These are phyloP conservation scores for Sebastolobus altivelis DNA, from an alignment of 2,797 vertebrate genomes.

Conservation along the genomic window DNA sequence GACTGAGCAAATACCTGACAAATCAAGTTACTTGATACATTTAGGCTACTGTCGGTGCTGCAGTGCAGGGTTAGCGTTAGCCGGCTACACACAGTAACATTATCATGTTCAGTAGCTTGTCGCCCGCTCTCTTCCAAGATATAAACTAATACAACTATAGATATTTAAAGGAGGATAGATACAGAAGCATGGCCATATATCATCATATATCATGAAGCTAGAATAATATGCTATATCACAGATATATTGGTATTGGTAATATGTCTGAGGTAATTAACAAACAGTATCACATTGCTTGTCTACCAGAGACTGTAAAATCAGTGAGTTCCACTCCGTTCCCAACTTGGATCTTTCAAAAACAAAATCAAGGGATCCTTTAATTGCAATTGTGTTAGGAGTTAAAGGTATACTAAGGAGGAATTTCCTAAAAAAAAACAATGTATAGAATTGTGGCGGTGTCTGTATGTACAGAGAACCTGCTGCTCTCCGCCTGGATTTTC, in stretches of 20 bases:
- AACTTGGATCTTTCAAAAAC: not conserved
- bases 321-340: not conserved
- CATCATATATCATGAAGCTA: not conserved
- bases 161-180: not conserved
- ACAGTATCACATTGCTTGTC: not conserved
- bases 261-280: not conserved
- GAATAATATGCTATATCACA: not conserved
- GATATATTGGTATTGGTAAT: not conserved
- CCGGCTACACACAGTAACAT: no score
- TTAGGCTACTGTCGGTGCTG: no score
- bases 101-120: no score
- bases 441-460: no score
- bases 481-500: no score
- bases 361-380: not conserved
- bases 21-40: no score
- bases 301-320: not conserved
- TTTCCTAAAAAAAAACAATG: no score
- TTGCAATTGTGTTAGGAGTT: not conserved
- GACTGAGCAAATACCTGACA: no score
- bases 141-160: not conserved
- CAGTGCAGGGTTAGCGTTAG: no score
- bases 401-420: no score
- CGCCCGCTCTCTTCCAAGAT: no score
- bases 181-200: not conserved
- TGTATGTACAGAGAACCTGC: no score